Evolutionary conservation across 2,113 vertebrate species (phyloP), one percentile per base, ranked within the genome.

Genomic region (Indicator indicator): DNA sequence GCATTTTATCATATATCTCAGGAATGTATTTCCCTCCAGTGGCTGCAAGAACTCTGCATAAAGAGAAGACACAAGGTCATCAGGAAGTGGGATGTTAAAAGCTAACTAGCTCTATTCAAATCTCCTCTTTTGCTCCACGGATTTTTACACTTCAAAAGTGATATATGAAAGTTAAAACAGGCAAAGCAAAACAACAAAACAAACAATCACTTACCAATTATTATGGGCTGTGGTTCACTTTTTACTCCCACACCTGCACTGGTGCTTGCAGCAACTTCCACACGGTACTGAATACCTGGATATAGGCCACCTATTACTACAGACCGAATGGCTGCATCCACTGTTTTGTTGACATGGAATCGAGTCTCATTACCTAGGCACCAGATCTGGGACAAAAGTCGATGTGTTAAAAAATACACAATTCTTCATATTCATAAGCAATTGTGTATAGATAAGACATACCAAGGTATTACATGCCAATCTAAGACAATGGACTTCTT

Each of bases 331-430:
- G 99, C 98, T 58, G 99, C 99, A 85, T 99, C 99, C 95, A 99
- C 99, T 4, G 99, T 99, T 98, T 99, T 99, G 97, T 99, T 99
- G 92, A 99, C 98, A 91, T 99, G 99, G 98, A 99, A 99, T 48
- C 99, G 98, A 9, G 98, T 99, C 97, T 99, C 99, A 89, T 99
- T 99, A 75, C 98, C 99, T 20, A 99, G 97, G 97, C 99, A 99
- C 99, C 99, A 99, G 92, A 99, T 99, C 99, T 99, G 92, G 76
- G 88, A 96, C 33, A 85, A 68, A 90, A 86, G 90, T 82, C 30
- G 23, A 94, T 42, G 76, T 17, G 89, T 72, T 96, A 94, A 89
- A 86, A 86, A 23, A 76, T 28, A 67, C 0, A 19, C 83, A 71
- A 81, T 36, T 72, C 63, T 89, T 21, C 17, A 83, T 71, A 50